Percentiles rank a stretch among this genome's conserved stretches.
These are phyloP conservation scores for Nothocercus nigrocapillus DNA, from an alignment of 2,113 vertebrate species.

Conservation along the genomic window DNA sequence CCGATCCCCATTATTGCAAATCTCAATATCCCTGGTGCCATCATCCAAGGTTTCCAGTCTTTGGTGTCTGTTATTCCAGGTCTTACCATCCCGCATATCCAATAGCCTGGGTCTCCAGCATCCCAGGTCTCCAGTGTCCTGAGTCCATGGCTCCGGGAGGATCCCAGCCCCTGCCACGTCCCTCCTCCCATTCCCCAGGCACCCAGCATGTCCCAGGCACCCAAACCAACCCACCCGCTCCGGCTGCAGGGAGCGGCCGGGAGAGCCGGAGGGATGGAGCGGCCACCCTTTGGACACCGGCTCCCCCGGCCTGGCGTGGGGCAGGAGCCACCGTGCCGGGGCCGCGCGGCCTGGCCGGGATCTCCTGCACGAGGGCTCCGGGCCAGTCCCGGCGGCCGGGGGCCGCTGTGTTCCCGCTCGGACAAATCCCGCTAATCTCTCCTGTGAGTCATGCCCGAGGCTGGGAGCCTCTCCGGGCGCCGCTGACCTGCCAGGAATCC, in stretches of 20 bases:
- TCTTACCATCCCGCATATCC: neutral
- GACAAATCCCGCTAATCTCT: constrained; percentile 58
- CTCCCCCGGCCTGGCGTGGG: neutral
- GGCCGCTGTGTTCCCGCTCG: neutral
- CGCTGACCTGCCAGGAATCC: constrained; percentile 60
- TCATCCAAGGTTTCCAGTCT: neutral
- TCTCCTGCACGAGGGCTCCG: neutral
- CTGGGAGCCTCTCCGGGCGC: neutral
- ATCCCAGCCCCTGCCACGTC: too few relatives aligned
- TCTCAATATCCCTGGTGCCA: neutral
- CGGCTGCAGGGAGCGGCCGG: too few relatives aligned
- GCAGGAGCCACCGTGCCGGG: too few relatives aligned
- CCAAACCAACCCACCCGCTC: too few relatives aligned
- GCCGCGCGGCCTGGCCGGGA: neutral
- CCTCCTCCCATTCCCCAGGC: too few relatives aligned
- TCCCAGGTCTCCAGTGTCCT: accelerated
- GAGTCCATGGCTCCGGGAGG: too few relatives aligned
- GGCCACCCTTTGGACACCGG: neutral
- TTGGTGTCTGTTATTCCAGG: neutral
- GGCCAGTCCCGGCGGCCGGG: neutral
- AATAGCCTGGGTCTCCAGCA: too few relatives aligned
- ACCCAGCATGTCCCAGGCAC: too few relatives aligned
- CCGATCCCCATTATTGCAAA: neutral
- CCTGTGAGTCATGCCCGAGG: constrained; percentile 56
- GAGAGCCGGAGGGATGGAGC: neutral